Base-by-base conservation (phyloP, 92 coral and sea anemone species). In the Epizoanthus ramosus region DNA sequence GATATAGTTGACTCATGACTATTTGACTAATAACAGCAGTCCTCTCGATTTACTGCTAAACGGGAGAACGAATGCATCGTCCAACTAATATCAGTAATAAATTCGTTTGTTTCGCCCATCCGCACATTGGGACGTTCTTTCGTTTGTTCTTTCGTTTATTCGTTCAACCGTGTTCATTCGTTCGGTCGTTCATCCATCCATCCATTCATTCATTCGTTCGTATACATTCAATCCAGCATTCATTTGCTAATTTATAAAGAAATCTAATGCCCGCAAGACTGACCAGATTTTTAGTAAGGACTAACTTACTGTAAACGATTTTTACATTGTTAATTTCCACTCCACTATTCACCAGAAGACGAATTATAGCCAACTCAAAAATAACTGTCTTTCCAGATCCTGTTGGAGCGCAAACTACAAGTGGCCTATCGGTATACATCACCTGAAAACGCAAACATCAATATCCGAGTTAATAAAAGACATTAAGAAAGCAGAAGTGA, bases 341-440 rank as follows among this genome's bases (percentile, higher is more conserved):
- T 50, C 85, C 92, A 52, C 74, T 73, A 33, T 88, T 97, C 95
- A 97, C 92, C 57, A 97, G 86, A 13, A 90, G 91, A 53, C 99
- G 94, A 83, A 97, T 86, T 21, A 97, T 90, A 57, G 99, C 99
- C 63, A 97, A 88, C 80, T 97, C 99, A 89, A 97, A 97, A 25
- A 97, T 83, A 3, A 92, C 98, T 25, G 99, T 97, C 87, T 97
- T 97, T 12, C 99, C 99, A 66, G 99, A 95, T 54, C 99, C 99
- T 9, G 99, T 97, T 1, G 99, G 99, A 17, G 99, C 98, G 80
- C 99, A 97, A 1, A 97, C 92, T 18, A 97, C 99, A 41, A 97
- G 82, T 19, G 99, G 99, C 74, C 88, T 90, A 81, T 97, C 99
- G 0, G 99, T 90, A 79, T 97, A 97, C 86, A 97, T 85, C 85